Base-by-base conservation (phyloP, 2,888 invertebrate genomes). In the Zygogramma bicolorata region DNA sequence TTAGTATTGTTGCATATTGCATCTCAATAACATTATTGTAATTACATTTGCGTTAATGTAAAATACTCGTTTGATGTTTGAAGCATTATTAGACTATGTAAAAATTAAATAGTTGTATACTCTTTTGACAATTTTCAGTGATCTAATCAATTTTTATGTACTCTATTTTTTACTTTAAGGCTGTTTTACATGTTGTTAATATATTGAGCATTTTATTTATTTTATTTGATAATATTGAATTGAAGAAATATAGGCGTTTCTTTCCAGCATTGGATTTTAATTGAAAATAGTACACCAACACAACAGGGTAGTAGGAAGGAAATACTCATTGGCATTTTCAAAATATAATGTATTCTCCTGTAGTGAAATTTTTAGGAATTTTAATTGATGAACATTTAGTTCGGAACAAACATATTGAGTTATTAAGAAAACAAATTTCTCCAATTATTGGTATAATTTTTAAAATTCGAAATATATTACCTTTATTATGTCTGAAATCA, bases 141-240 rank as follows among this genome's bases (percentile, higher is more conserved):
- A 46, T 29, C 25, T 29, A 46, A 7, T 49, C 20, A 22, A 38
- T 49, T 61, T 67, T 25, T 53, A 49, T 6, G 29, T 61, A 25
- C 34, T 65, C 20, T 59, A n/a, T 53, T 76, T 71, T 76, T 76
- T 77, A 74, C 63, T 77, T 73, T 78, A 78, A 76, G 76, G 75
- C 77, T 77, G 75, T 79, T 78, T 80, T 77, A 72, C 75, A 70
- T 76, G 77, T 79, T 79, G 78, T 77, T 76, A 77, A 79, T 75
- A 65, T 69, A 73, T 76, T 73, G 65, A 65, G 70, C 62, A 74
- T 70, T 68, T 73, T 77, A 78, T 78, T 79, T 79, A 78, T 78
- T 77, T 76, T 75, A 78, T 78, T 78, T 79, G 76, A 73, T 75
- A 78, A 76, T 71, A 76, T 70, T 67, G 63, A 62, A 18, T 38